Conservation (phyloP, 2,797 vertebrate species). For the Meriones psammophilus region DNA sequence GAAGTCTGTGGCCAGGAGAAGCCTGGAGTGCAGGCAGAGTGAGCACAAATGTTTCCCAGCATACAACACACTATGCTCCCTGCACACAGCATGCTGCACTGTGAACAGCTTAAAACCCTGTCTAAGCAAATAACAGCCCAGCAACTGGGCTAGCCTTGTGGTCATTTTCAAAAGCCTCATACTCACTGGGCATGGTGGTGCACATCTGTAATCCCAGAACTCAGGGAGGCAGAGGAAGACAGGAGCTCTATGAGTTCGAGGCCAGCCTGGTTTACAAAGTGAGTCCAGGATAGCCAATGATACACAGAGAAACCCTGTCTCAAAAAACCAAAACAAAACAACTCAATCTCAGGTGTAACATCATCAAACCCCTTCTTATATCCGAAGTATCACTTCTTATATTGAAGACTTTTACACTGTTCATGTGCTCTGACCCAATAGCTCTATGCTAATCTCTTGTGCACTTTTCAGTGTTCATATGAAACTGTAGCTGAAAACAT, state of each 20-base stretch:
- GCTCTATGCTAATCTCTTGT: slow-evolving; percentile 21
- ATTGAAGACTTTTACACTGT: background rate
- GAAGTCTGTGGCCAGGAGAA: background rate
- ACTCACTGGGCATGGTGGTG: too few relatives aligned
- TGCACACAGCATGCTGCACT: background rate
- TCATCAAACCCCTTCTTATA: background rate
- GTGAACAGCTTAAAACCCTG: background rate
- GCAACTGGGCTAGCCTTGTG: background rate
- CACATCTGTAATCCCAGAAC: too few relatives aligned
- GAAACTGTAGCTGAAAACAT: slow-evolving; percentile 34
- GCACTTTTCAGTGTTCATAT: slow-evolving; percentile 36
- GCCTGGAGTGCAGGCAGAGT: background rate
- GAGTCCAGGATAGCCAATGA: too few relatives aligned
- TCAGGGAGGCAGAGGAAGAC: too few relatives aligned
- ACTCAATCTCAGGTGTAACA: background rate
- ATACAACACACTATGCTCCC: background rate
- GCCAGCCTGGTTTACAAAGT: too few relatives aligned
- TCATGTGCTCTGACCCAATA: background rate
- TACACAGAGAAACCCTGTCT: too few relatives aligned
- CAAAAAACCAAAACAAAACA: too few relatives aligned
- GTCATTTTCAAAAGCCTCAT: background rate
- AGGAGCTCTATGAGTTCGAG: too few relatives aligned
- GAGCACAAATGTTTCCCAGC: background rate
- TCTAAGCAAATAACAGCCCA: background rate
- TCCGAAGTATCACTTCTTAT: slow-evolving; percentile 2